phyloP scores from a whole-genome alignment of 1,140 invertebrate species.

The Meloidogyne chitwoodi region DNA sequence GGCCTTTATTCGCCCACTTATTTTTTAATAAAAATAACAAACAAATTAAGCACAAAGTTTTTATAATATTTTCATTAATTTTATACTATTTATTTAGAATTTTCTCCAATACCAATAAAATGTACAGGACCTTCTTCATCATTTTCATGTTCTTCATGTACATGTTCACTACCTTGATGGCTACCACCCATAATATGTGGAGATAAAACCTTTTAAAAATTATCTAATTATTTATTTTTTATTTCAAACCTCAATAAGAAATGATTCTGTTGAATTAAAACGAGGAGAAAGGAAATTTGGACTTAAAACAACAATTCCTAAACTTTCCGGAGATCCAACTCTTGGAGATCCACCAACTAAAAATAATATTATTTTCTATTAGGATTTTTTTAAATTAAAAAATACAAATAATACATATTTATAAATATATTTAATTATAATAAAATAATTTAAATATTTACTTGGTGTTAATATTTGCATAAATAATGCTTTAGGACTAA shows the following conservation, averaged over 20 bases:
- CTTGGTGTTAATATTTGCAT: slow-evolving; percentile 39
- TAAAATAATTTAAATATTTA: slow-evolving; percentile 22
- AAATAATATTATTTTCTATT: background rate
- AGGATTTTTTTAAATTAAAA: no score
- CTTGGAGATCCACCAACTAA: background rate
- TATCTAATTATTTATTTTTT: background rate
- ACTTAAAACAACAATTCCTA: slow-evolving; percentile 18
- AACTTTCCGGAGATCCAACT: background rate
- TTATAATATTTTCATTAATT: no score
- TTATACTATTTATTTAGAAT: background rate
- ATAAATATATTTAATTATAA: no score
- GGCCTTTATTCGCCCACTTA: no score
- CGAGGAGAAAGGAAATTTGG: slow-evolving; percentile 25
- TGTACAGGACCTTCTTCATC: background rate
- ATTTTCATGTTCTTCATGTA: background rate
- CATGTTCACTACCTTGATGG: background rate
- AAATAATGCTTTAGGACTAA: slow-evolving; percentile 35
- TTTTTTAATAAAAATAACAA: no score
- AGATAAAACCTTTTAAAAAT: slow-evolving; percentile 2
- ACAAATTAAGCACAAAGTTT: no score
- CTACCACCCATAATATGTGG: slow-evolving; percentile 19
- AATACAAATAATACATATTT: no score
- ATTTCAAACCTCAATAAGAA: slow-evolving; percentile 10
- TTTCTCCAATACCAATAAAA: background rate
- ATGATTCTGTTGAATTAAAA: slow-evolving; percentile 19